These are phyloP conservation scores for Rugalucina vietnamica DNA, from an alignment of 2,888 invertebrate species.

Conservation along the genomic window DNA sequence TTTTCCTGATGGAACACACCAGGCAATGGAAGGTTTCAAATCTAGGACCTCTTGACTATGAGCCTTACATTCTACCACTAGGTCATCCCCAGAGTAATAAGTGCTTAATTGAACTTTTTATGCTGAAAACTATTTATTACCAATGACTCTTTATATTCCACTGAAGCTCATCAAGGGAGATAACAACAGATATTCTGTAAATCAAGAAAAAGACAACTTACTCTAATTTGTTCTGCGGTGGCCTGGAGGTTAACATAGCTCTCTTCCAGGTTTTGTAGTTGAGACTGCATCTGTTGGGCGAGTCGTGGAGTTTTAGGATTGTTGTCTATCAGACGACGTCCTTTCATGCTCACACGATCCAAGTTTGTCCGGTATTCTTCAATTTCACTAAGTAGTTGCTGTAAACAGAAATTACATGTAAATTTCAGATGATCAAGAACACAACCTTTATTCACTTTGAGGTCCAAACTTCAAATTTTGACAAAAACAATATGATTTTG, in stretches of 20 bases:
- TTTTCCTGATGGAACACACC: too few species aligned
- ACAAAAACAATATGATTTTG: background rate
- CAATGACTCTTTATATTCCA: too few species aligned
- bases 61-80: too few species aligned
- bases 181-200: constrained; percentile 4
- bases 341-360: constrained; percentile 93
- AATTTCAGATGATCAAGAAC: background rate
- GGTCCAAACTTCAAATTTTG: background rate
- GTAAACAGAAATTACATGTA: constrained; percentile 35
- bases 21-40: too few species aligned
- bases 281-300: constrained; percentile 91
- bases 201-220: constrained; percentile 65
- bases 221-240: constrained; percentile 95
- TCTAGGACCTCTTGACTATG: too few species aligned
- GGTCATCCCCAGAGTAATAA: too few species aligned
- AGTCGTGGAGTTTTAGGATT: constrained; percentile 88
- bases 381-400: constrained; percentile 86
- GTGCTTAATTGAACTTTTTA: background rate
- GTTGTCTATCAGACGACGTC: constrained; percentile 92
- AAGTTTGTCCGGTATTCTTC: constrained; percentile 92
- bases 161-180: constrained; percentile 17
- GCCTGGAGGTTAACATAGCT: constrained; percentile 95
- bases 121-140: background rate
- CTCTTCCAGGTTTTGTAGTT: constrained; percentile 95
- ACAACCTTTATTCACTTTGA: background rate